Percentiles rank a stretch among this genome's conserved stretches.
Evolutionary conservation across 2,888 invertebrate genomes (phyloP).

Genomic region (Hirtodrosophila duncani): DNA sequence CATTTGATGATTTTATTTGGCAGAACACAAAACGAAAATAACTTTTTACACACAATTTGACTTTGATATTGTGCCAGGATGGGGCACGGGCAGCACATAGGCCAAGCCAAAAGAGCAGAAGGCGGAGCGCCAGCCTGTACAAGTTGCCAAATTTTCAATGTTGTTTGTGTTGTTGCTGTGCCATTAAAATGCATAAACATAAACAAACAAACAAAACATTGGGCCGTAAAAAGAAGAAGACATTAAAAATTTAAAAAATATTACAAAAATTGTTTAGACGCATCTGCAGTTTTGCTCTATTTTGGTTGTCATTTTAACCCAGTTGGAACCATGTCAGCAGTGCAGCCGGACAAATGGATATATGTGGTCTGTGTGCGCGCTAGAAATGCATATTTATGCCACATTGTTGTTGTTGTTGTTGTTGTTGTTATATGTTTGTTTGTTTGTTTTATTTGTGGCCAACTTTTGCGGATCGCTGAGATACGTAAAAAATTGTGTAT

Average conservation of each 20-base stretch:
- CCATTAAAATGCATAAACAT: slow-evolving; percentile 62
- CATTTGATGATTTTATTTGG: slow-evolving; percentile 60
- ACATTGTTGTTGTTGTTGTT: slow-evolving; percentile 13
- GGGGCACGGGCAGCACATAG: slow-evolving; percentile 1
- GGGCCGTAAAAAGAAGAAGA: slow-evolving; percentile 17
- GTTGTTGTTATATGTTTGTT: slow-evolving; percentile 31
- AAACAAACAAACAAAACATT: slow-evolving; percentile 35
- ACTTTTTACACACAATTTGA: slow-evolving; percentile 54
- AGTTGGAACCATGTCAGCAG: slow-evolving; percentile 51
- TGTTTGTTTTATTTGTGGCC: slow-evolving; percentile 49
- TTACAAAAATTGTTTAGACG: slow-evolving; percentile 8
- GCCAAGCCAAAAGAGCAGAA: neutral
- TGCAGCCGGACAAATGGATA: slow-evolving; percentile 6
- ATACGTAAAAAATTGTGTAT: slow-evolving; percentile 41
- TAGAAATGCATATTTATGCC: neutral
- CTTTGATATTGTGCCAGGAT: slow-evolving; percentile 54
- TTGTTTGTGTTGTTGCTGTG: slow-evolving; percentile 23
- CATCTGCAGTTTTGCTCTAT: slow-evolving; percentile 24
- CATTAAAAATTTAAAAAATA: slow-evolving; percentile 18
- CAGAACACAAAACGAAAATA: slow-evolving; percentile 40
- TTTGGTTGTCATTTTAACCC: slow-evolving; percentile 64
- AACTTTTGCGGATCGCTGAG: slow-evolving; percentile 14
- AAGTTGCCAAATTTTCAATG: slow-evolving; percentile 45
- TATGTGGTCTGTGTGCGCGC: slow-evolving; percentile 8
- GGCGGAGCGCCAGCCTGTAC: slow-evolving; percentile 28